These are phyloP conservation scores for Stictocephala bisonia DNA, from an alignment of 2,888 invertebrate genomes.

Conservation along the genomic window DNA sequence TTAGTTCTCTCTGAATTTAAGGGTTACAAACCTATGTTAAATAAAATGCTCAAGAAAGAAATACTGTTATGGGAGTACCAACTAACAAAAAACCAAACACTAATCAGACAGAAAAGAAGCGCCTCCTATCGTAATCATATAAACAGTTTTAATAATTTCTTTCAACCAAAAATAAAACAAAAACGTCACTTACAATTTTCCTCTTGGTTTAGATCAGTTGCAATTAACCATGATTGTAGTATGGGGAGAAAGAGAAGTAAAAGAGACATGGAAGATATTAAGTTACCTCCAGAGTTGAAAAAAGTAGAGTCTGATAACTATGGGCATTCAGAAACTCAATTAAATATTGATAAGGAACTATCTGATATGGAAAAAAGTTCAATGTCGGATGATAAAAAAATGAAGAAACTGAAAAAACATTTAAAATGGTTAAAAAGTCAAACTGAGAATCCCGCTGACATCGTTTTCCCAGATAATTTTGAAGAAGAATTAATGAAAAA, in stretches of 20 bases:
- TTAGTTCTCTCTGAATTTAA: conserved; percentile 1
- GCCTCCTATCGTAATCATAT: too few species aligned
- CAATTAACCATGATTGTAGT: too few species aligned
- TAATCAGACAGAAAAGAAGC: conserved; percentile 1
- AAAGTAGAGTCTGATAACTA: too few species aligned
- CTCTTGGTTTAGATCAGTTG: too few species aligned
- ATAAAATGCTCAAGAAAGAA: conserved; percentile 2
- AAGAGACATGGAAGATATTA: too few species aligned
- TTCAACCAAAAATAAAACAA: too few species aligned
- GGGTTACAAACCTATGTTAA: not conserved
- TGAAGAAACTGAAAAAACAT: conserved; percentile 4
- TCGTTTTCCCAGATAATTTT: conserved; percentile 29
- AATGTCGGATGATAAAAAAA: conserved; percentile 3
- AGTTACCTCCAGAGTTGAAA: too few species aligned
- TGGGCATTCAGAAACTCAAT: too few species aligned
- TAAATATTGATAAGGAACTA: conserved; percentile 1
- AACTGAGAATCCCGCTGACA: conserved; percentile 10
- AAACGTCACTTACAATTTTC: too few species aligned
- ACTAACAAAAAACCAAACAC: not conserved
- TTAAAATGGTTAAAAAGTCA: not conserved
- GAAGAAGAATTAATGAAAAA: conserved; percentile 19
- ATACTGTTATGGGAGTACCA: conserved; percentile 23
- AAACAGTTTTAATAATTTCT: too few species aligned
- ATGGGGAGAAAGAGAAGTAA: too few species aligned
- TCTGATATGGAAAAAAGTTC: conserved; percentile 11